These are phyloP conservation scores for Lordiphosa fenestrarum DNA, from an alignment of 2,888 invertebrate species.

Conservation along the genomic window DNA sequence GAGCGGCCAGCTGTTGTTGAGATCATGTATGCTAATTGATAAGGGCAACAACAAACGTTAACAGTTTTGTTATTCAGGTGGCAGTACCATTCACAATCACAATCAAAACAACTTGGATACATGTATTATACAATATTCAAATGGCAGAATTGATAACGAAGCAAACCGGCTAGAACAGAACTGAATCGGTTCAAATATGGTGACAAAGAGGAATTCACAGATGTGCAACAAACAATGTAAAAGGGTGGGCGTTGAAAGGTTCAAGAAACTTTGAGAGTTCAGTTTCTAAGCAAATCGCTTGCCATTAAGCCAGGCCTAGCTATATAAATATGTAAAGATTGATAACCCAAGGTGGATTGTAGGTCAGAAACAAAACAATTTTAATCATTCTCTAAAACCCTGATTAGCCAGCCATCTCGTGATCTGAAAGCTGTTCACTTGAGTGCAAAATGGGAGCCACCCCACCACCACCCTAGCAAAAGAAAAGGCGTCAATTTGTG, in stretches of 20 bases:
- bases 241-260: no score
- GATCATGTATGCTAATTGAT: slow-evolving; percentile 40
- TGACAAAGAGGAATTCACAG: neutral
- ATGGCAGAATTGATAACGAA: slow-evolving; percentile 20
- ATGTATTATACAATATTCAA: slow-evolving; percentile 35
- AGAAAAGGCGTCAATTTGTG: slow-evolving; percentile 26
- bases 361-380: slow-evolving; percentile 4
- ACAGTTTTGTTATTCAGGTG: slow-evolving; percentile 4
- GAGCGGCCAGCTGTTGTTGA: slow-evolving; percentile 25
- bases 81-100: slow-evolving; percentile 6
- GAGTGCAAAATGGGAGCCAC: neutral
- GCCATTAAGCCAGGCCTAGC: no score
- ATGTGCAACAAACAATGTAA: neutral
- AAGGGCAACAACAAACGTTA: slow-evolving; percentile 23
- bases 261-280: no score
- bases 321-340: neutral
- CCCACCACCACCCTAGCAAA: slow-evolving; percentile 1
- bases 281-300: no score
- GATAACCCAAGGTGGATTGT: slow-evolving; percentile 21
- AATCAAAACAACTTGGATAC: slow-evolving; percentile 10
- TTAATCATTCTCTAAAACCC: neutral
- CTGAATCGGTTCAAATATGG: slow-evolving; percentile 14
- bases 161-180: slow-evolving; percentile 30
- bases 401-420: slow-evolving; percentile 6
- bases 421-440: neutral